Evolutionary conservation across 2,888 invertebrate species (phyloP), one percentile per base, ranked within the genome.

Genomic region (Teleogryllus oceanicus): DNA sequence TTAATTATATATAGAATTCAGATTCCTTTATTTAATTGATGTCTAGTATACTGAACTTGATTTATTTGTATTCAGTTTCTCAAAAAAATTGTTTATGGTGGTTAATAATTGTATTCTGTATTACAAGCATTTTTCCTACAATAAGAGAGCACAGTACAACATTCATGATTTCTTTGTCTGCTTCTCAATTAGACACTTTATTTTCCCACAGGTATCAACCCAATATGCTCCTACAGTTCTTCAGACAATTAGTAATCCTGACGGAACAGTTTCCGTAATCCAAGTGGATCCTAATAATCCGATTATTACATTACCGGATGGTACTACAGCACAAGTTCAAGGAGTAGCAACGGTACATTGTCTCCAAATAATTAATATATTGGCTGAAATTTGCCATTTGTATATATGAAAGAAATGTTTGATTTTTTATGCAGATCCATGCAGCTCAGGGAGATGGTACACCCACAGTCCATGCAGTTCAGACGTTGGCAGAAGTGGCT

Each of bases 211-310:
- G 83, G 83, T 84, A 75, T 82, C 84, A 86, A 90, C 92, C 78
- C 92, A 94, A 88, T 96, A 95, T 88, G 92, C 94, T 80, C 95
- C 97, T 82, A 94, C 97, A 11, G 95, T 98, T 84, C 91, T 98
- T 81, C 98, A 98, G 87, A 97, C 97, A 11, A 97, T 98, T 87
- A 96, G 95, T 84, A 98, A 98, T 89, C 95, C 97, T 1, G 98
- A 98, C 89, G 98, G 98, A 83, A 94, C 97, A 13, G 95, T 98
- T 83, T 97, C 97, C 82, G 94, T 98, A 83, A 97, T 98, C 84
- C 97, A 97, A 89, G 95, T 97, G 84, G 96, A 97, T 89, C 96
- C 96, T 80, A 94, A 93, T 87, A 96, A 95, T 89, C 95, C 96
- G 83, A 96, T 98, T 85, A 97, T 98, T 85, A 97, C 97, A 77